Evolutionary conservation across 2,888 invertebrate species (phyloP).

Genomic region (Drosophila dives): DNA sequence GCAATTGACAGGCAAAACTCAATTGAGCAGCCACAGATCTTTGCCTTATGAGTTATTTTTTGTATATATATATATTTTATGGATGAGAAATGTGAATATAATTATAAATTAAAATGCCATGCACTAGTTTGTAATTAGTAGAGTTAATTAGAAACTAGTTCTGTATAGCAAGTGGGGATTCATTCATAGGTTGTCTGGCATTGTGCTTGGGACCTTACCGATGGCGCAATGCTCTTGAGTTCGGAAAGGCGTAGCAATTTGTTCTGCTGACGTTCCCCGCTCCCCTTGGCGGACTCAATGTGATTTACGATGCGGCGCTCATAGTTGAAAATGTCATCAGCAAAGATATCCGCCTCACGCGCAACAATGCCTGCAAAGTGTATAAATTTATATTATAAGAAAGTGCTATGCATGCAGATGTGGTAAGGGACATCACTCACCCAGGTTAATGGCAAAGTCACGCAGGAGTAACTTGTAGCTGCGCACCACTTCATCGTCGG

Average conservation of each 20-base stretch:
- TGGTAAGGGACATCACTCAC: conserved; percentile 52
- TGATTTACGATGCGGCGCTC: conserved; percentile 84
- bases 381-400: neutral
- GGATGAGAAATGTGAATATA: neutral
- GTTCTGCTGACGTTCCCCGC: conserved; percentile 69
- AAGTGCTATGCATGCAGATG: neutral
- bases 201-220: conserved; percentile 63
- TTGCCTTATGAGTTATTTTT: neutral
- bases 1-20: neutral
- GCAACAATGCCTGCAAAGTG: conserved; percentile 77
- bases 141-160: conserved; percentile 18
- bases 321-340: conserved; percentile 84
- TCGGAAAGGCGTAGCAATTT: conserved; percentile 81
- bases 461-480: conserved; percentile 83
- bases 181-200: neutral
- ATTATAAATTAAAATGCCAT: conserved; percentile 4
- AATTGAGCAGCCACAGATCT: neutral
- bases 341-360: conserved; percentile 83
- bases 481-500: conserved; percentile 82
- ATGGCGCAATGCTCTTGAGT: conserved; percentile 82
- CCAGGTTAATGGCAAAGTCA: conserved; percentile 84
- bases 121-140: conserved; percentile 12
- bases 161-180: conserved; percentile 10
- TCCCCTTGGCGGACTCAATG: conserved; percentile 72
- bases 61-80: neutral